Base-by-base conservation (phyloP, 2,797 vertebrate genomes). In the Esox lucius region DNA sequence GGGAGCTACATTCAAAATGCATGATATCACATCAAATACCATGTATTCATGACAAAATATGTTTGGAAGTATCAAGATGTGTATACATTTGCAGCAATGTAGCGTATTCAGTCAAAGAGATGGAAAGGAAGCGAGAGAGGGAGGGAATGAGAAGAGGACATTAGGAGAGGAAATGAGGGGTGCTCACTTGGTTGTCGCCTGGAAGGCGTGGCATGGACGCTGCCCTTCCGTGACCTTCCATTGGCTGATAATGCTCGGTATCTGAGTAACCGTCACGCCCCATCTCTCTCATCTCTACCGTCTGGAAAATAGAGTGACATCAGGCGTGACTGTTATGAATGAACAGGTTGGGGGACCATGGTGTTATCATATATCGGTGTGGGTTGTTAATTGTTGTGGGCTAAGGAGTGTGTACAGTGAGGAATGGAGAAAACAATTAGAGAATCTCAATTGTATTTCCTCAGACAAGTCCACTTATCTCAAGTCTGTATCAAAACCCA, bases 181-280 rank as follows among this genome's bases (percentile, higher is more conserved):
- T 92, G 91, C 96, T 98, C 95, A 98, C 97, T 97, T 98, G 97
- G 94, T 97, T 96, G 90, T 98, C 96, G 61, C 96, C 96, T n/a
- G 97, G 96, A 86, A 98, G 95, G 86, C 97, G 95, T 75, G 97
- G 97, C 97, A 98, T 98, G 93, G 97, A 98, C 91, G 96, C 95
- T 19, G 96, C 97, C 80, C 97, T 95, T 91, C 96, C 93, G 72
- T 98, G 96, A 81, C 96, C 96, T 93, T 98, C 96, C 94, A 95
- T 95, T 90, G 96, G 96, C 89, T 95, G 94, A 94, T 95, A 96
- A 91, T 94, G 95, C 88, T 98, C 97, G 46, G 94, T 96, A 94
- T 98, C 96, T 5, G 96, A 97, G 93, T 96, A 96, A 92, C 95
- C 96, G 39, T 98, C 97, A 83, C 93, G 94, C 87, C 94, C 94